phyloP scores from a whole-genome alignment of 92 coral and sea anemone species.

The Porites evermanni region DNA sequence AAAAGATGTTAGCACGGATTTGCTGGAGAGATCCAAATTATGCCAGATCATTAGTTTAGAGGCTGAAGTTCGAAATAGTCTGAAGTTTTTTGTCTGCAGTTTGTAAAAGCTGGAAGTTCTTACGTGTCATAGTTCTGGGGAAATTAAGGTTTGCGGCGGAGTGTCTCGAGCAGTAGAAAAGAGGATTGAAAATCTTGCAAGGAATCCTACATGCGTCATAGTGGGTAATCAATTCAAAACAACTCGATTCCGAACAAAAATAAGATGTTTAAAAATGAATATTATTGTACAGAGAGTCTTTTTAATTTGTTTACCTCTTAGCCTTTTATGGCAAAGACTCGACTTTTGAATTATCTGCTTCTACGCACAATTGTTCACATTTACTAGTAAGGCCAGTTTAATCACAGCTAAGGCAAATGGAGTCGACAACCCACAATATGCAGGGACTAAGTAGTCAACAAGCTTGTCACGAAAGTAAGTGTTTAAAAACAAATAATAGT shows the following conservation, averaged over 20 bases:
- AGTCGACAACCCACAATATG: not conserved
- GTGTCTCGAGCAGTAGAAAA: not conserved
- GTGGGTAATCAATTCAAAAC: constrained; percentile 37
- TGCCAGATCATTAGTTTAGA: not conserved
- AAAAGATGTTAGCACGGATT: constrained; percentile 2
- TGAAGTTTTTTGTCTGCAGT: not conserved
- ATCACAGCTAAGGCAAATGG: not conserved
- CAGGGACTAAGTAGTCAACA: not conserved
- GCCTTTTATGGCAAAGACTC: constrained; percentile 26
- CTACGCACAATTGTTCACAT: not conserved
- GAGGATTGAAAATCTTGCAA: constrained; percentile 28
- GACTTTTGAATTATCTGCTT: not conserved
- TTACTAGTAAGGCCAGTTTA: not conserved
- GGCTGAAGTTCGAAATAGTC: not conserved
- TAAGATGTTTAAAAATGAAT: constrained; percentile 54
- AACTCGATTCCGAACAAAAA: constrained; percentile 1
- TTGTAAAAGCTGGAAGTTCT: not conserved
- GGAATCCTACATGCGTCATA: constrained; percentile 39
- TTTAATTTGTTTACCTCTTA: not conserved
- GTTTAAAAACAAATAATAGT: not conserved
- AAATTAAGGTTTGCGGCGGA: not conserved
- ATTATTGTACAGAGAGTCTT: not conserved
- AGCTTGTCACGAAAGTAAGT: constrained; percentile 11
- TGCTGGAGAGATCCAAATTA: constrained; percentile 1
- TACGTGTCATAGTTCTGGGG: not conserved